These are phyloP conservation scores for Lepas anatifera DNA, from an alignment of 2,888 invertebrate species.

Conservation along the genomic window DNA sequence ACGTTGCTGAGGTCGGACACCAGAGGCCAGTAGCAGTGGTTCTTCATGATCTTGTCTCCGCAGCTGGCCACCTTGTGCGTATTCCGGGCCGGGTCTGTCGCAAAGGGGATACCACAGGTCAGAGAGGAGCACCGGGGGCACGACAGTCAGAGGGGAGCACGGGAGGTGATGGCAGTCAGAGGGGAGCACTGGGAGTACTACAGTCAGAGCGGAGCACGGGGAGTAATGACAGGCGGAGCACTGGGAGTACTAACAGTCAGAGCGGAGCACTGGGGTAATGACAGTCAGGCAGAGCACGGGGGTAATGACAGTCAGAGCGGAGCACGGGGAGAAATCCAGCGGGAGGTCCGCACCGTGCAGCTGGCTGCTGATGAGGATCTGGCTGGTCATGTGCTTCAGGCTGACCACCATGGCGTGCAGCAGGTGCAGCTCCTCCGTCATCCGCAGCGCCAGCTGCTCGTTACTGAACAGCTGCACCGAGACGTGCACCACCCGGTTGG, in stretches of 20 bases:
- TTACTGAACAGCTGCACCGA: slow-evolving; percentile 93
- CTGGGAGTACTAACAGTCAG: too few species aligned
- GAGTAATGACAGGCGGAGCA: too few species aligned
- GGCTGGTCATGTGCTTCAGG: slow-evolving; percentile 83
- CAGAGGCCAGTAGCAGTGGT: slow-evolving; percentile 96
- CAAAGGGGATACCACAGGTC: too few species aligned
- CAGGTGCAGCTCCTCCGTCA: slow-evolving; percentile 79
- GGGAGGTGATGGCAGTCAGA: too few species aligned
- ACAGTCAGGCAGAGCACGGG: too few species aligned
- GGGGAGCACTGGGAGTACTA: too few species aligned
- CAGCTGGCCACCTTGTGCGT: slow-evolving; percentile 89
- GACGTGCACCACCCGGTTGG: slow-evolving; percentile 93
- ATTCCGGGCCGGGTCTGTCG: slow-evolving; percentile 38
- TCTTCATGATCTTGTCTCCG: slow-evolving; percentile 81
- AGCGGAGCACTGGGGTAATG: too few species aligned
- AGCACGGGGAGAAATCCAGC: too few species aligned
- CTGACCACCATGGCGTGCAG: slow-evolving; percentile 87
- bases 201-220: too few species aligned
- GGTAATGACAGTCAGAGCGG: too few species aligned
- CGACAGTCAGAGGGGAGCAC: too few species aligned
- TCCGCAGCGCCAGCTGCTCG: slow-evolving; percentile 74
- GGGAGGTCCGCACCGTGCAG: slow-evolving; percentile 54
- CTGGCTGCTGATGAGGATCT: slow-evolving; percentile 74
- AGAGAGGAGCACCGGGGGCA: too few species aligned
- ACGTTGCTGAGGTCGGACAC: slow-evolving; percentile 95